Conservation (phyloP, 1,140 invertebrate genomes). For the Diabrotica virgifera region DNA sequence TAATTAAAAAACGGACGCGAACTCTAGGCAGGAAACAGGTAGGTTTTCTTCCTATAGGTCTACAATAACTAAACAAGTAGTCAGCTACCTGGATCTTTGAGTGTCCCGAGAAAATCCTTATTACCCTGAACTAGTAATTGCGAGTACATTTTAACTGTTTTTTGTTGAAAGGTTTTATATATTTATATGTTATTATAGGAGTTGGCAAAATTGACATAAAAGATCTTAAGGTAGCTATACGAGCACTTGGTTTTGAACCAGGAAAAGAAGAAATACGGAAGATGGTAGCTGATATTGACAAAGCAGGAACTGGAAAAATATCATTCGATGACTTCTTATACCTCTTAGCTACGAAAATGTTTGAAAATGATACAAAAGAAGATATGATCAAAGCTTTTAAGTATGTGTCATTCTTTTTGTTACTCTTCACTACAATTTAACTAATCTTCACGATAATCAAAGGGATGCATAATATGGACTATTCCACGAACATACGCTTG, state of each 20-base stretch:
- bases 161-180: too few species aligned
- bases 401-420: slow-evolving; percentile 8
- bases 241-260: slow-evolving; percentile 93
- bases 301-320: slow-evolving; percentile 78
- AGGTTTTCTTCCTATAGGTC: too few species aligned
- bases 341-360: slow-evolving; percentile 93
- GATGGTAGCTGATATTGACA: slow-evolving; percentile 88
- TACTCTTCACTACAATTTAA: background rate
- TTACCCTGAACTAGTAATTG: too few species aligned
- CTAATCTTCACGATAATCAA: too few species aligned
- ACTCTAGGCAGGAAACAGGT: too few species aligned
- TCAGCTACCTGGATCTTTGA: too few species aligned
- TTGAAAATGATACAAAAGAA: slow-evolving; percentile 93
- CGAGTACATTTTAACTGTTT: too few species aligned
- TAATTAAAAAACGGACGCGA: too few species aligned
- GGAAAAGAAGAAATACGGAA: slow-evolving; percentile 97
- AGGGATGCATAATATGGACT: too few species aligned
- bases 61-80: too few species aligned
- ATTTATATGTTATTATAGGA: background rate
- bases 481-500: too few species aligned
- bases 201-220: slow-evolving; percentile 85
- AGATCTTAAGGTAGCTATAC: slow-evolving; percentile 89
- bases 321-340: slow-evolving; percentile 87
- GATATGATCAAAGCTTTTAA: slow-evolving; percentile 96
- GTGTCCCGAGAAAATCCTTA: too few species aligned